Base-by-base conservation (phyloP, 2,797 vertebrate genomes). In the Urocyon cinereoargenteus region DNA sequence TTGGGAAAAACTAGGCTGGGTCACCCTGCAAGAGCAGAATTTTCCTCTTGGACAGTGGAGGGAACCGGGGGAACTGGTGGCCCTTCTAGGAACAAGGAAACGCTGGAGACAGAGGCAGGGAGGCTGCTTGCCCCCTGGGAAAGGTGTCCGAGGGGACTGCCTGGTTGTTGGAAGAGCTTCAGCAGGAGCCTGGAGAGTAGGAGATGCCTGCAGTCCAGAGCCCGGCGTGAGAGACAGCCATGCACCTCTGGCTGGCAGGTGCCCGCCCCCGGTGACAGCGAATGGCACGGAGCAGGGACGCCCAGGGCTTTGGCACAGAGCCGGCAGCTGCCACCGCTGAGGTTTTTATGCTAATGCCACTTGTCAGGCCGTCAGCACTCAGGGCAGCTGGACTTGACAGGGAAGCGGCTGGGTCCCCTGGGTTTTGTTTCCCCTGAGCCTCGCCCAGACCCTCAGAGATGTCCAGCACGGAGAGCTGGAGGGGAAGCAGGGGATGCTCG, bases 341-440 rank as follows among this genome's bases (percentile, higher is more conserved):
- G 92, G 68, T 57, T 94, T 97, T 94, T 93, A 97, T 97, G 94
- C 90, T 97, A 97, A 97, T 97, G 40, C 53, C 90, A 40, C 96
- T 91, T 98, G 97, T 97, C 97, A 97, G 94, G 77, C 45, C 34
- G 0, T 96, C 94, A 94, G 90, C 6, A 16, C 90, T 86, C 66
- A 10, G 92, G 93, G 94, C 91, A 88, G 87, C 96, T 96, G 92
- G 94, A 94, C 97, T 85, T 97, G 93, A 96, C 96, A 97, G 87
- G 87, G 53, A 96, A 92, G 78, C 96, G 73, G 84, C 91, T 70
- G 53, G 66, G 45, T 96, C 94, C 90, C 90, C 87, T 26, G 97
- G 93, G 96, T 53, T 95, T 94, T 77, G 45, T 93, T 40, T 90
- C 94, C 93, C 94, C 18, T 16, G 97, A 83, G 73, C 59, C 62